Evolutionary conservation across 2,888 invertebrate species (phyloP).

Genomic region (Petrolisthes cinctipes): DNA sequence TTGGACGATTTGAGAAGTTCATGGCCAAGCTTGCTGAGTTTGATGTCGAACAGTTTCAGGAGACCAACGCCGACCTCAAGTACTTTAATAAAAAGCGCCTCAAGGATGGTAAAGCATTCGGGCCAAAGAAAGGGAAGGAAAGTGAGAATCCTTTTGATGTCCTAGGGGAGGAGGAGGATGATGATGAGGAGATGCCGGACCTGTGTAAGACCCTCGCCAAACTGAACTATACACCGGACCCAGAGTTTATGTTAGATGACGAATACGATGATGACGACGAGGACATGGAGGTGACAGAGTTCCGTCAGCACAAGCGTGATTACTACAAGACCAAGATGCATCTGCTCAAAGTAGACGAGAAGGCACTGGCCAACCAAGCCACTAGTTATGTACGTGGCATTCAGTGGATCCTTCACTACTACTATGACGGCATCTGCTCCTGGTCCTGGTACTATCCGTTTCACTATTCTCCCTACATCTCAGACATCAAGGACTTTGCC

Average conservation of each 20-base stretch:
- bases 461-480: constrained; percentile 96
- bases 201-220: neutral
- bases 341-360: constrained; percentile 77
- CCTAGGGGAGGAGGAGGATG: constrained; percentile 30
- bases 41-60: constrained; percentile 81
- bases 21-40: constrained; percentile 81
- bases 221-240: constrained; percentile 6
- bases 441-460: constrained; percentile 99
- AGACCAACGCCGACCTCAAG: constrained; percentile 81
- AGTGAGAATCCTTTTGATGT: constrained; percentile 73
- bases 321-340: constrained; percentile 93
- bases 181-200: constrained; percentile 51
- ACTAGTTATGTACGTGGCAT: constrained; percentile 91
- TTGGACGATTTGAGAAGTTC: constrained; percentile 87
- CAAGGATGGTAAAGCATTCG: constrained; percentile 36
- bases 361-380: constrained; percentile 84
- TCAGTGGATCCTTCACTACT: constrained; percentile 97
- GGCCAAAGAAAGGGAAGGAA: constrained; percentile 70
- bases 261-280: constrained; percentile 71
- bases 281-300: constrained; percentile 74
- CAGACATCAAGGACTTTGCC: constrained; percentile 81
- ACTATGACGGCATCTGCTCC: constrained; percentile 94
- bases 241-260: constrained; percentile 68
- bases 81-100: constrained; percentile 83
- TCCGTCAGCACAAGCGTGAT: constrained; percentile 85